Evolutionary conservation across 2,888 invertebrate genomes (phyloP).

Genomic region (Selenia dentaria): DNA sequence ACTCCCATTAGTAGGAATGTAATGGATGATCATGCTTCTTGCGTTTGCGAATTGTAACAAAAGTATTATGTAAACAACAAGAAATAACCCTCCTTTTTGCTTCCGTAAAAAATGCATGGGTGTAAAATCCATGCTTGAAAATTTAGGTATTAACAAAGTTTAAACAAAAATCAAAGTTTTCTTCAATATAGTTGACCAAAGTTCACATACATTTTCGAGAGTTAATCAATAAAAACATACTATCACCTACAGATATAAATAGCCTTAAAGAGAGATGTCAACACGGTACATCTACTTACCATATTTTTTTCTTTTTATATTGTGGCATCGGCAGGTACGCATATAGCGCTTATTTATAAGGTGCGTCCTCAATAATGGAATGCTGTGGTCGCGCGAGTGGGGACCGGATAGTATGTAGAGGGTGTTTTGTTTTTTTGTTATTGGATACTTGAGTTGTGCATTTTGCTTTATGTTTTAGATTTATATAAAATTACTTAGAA

Average conservation of each 20-base stretch:
- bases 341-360: slow-evolving; percentile 77
- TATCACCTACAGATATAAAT: slow-evolving; percentile 23
- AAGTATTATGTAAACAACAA: no score
- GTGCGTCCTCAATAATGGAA: slow-evolving; percentile 72
- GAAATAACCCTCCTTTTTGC: no score
- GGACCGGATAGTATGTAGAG: slow-evolving; percentile 51
- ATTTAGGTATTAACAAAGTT: no score
- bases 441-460: slow-evolving; percentile 1
- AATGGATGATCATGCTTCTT: no score
- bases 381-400: slow-evolving; percentile 62
- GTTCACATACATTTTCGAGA: no score
- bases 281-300: slow-evolving; percentile 55
- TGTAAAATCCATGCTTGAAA: no score
- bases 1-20: no score
- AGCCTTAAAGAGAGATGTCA: slow-evolving; percentile 60
- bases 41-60: no score
- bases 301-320: slow-evolving; percentile 54
- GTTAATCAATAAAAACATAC: slow-evolving; percentile 22
- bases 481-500: no score
- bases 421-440: slow-evolving; percentile 39
- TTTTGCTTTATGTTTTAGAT: background rate
- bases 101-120: no score
- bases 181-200: no score
- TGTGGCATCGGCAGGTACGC: slow-evolving; percentile 66
- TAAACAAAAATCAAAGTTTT: no score